Base-by-base conservation (phyloP, 2,113 vertebrate genomes). In the Rhinoptilus africanus region DNA sequence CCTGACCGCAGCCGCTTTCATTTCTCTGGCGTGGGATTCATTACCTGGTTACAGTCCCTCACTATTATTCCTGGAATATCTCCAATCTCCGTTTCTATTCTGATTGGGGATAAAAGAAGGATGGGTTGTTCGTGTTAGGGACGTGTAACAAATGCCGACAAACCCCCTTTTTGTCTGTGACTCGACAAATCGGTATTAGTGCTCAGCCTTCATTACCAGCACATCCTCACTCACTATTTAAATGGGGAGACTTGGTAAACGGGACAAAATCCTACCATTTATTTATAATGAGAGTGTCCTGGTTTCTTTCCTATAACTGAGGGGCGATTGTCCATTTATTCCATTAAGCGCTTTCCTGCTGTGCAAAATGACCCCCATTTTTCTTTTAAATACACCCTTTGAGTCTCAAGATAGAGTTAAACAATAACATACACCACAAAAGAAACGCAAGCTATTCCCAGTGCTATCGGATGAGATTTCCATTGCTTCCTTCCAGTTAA, bases 341-440 rank as follows among this genome's bases (percentile, higher is more conserved):
- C 75, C 80, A 88, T 80, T 91, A 88, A 89, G 91, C 0, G 1
- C 75, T 82, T 80, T 96, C 72, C 43, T 76, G 85, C 89, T 78
- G 75, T 41, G 88, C 50, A 72, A 86, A 94, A 84, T 22, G 2
- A 79, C 34, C 74, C 67, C 35, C 53, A 64, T 94, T 80, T 95
- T 94, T 93, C 91, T 92, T 93, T 57, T 83, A 74, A 89, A 95
- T 64, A 28, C 19, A 51, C 14, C 56, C 80, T 87, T 79, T 48
- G 80, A 76, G 85, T 76, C 81, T 91, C 53, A 54, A 48, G 66
- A 88, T 47, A 21, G 62, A 89, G 60, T 94, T 91, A 93, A 96
- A 92, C 53, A 95, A 91, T 75, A 89, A 77, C 75, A 69, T 41
- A 64, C 32, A 59, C 69, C 85, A 67, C 27, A 74, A 72, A 92